Evolutionary conservation across 2,797 vertebrate species (phyloP), one percentile per base, ranked within the genome.

Genomic region (Oryzias dopingdopingensis): DNA sequence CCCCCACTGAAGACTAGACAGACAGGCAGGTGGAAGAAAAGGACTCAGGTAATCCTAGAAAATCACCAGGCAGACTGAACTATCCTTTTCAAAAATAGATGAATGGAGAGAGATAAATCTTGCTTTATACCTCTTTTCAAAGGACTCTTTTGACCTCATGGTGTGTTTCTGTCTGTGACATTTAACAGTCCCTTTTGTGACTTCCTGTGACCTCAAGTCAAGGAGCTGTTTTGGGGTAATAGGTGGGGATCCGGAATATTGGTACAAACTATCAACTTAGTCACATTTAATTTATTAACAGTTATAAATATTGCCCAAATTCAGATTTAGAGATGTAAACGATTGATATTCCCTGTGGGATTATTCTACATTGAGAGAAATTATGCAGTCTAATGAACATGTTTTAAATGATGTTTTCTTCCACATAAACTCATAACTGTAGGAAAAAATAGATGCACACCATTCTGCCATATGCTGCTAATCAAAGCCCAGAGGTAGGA

Each of bases 371-470:
- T 32, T 32, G 8, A 12, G 7, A 32, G 8, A 32, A 32, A 8
- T 32, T 1, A 37, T 12, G 32, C 32, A 37, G 3, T 4, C 2
- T 37, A 37, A 37, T 37, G 12, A 37, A 46, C 13, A 12, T 46
- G 12, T 46, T 20, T 26, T 54, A 44, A 57, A 41, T 16, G 42
- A 18, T 53, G 15, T 20, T 48, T 48, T 48, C 52, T 41, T 14
- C 53, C 20, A 46, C 46, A 59, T 26, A 2, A 26, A 61, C 55
- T 49, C 5, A 45, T 43, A 60, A 59, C 64, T 62, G 44, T 14
- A 52, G 29, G 37, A 40, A 54, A 50, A 29, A 29, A 29, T 2
- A 26, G 24, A 40, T 22, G n/a, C 56, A 41, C 37, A 67, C 41
- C 67, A 29, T 46, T 46, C 4, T 55, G n/a, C 23, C 23, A 40